Conservation (phyloP, 1,140 invertebrate genomes). For the Drosophila mauritiana region DNA sequence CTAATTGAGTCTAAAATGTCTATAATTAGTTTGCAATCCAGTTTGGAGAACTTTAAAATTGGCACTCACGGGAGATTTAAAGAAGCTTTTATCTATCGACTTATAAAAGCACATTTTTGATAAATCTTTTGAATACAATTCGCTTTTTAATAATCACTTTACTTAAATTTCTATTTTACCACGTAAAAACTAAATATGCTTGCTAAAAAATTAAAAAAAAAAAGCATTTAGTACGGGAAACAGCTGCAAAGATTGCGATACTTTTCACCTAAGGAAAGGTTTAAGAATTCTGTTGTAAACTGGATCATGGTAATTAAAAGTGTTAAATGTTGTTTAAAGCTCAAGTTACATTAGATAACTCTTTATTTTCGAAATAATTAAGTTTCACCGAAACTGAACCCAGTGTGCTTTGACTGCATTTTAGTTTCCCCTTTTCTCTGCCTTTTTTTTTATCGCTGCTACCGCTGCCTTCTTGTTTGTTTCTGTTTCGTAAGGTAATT, state of each 20-base stretch:
- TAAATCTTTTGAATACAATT: not conserved
- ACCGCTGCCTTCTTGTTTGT: slow-evolving; percentile 39
- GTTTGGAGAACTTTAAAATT: not conserved
- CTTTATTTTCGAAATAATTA: not conserved
- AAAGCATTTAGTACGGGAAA: not conserved
- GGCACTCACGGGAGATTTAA: not conserved
- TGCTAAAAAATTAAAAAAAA: not conserved
- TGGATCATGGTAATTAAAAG: too few species aligned
- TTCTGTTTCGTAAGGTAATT: slow-evolving; percentile 65
- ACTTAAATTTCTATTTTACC: too few species aligned
- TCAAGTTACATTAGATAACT: not conserved
- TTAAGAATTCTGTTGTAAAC: too few species aligned
- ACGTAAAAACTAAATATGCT: too few species aligned
- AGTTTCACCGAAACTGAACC: slow-evolving; percentile 1
- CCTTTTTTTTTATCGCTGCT: slow-evolving; percentile 47
- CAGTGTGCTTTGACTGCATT: slow-evolving; percentile 42
- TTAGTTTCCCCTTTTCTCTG: slow-evolving; percentile 19
- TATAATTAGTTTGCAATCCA: slow-evolving; percentile 15
- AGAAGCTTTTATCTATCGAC: not conserved
- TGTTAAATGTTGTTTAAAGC: not conserved
- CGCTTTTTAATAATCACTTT: not conserved
- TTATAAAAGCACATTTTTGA: not conserved
- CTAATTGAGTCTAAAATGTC: slow-evolving; percentile 22
- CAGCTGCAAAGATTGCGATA: too few species aligned
- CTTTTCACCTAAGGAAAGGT: too few species aligned